Evolutionary conservation across 2,797 vertebrate species (phyloP).

Genomic region (Thaleichthys pacificus): DNA sequence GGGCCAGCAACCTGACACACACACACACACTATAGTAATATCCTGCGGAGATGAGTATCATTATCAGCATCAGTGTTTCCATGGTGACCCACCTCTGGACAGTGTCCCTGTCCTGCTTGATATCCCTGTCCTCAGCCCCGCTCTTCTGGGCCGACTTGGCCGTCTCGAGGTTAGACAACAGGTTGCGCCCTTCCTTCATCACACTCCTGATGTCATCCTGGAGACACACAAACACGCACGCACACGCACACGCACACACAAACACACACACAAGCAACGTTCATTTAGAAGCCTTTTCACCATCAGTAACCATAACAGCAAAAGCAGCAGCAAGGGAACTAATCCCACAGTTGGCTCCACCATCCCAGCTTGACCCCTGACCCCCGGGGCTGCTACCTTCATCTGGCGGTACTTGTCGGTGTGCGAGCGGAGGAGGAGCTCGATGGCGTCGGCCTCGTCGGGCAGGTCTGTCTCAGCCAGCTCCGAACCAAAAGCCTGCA

Average conservation of each 20-base stretch:
- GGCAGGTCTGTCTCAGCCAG: constrained; percentile 90
- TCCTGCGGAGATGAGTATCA: neutral
- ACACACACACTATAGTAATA: constrained; percentile 11
- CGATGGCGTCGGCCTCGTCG: constrained; percentile 82
- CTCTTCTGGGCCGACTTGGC: constrained; percentile 72
- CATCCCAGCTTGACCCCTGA: neutral
- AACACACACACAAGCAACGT: neutral
- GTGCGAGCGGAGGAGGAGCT: constrained; percentile 84
- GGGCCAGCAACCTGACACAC: constrained; percentile 83
- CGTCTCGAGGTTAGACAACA: constrained; percentile 85
- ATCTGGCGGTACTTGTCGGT: constrained; percentile 87
- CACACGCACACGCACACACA: neutral
- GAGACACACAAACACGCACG: neutral
- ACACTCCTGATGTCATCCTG: constrained; percentile 88
- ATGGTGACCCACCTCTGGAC: constrained; percentile 81
- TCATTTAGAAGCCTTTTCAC: too few species aligned
- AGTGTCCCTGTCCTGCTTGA: constrained; percentile 84
- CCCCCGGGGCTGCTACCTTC: constrained; percentile 76
- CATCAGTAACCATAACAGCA: too few species aligned
- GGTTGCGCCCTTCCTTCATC: constrained; percentile 86
- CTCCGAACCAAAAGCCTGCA: constrained; percentile 93
- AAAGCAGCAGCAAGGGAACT: neutral
- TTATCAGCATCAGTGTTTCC: neutral
- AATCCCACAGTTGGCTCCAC: neutral
- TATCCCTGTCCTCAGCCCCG: constrained; percentile 70